Evolutionary conservation across 2,113 vertebrate genomes (phyloP), one percentile per base, ranked within the genome.

Genomic region (Fukomys damarensis): DNA sequence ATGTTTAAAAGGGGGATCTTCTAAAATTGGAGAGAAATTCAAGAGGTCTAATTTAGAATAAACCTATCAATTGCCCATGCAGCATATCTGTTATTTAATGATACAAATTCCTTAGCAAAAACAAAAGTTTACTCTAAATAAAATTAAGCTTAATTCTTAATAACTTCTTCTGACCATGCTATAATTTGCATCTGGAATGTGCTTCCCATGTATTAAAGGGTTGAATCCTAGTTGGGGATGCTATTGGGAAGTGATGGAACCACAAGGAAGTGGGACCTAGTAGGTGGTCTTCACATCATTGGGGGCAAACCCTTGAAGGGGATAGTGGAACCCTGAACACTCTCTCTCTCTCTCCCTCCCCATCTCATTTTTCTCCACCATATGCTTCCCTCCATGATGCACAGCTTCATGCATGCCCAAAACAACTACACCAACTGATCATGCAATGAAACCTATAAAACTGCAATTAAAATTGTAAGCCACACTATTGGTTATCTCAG

Each of bases 31-130:
- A 93, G 86, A 86, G 58, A 72, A 87, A 94, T 56, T 86, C 43
- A 94, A 92, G 32, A 94, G 24, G 14, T 77, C 91, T 94, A 95
- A 91, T 94, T 94, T 95, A 86, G 63, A 94, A 93, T 91, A 86
- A 96, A 79, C 90, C 35, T 89, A 43, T 58, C 24, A 95, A 26
- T 94, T 46, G 59, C 41, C 28, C 22, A 46, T 80, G 72, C 89
- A 89, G 70, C 54, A 54, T 49, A 91, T 82, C 24, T 93, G 28
- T 49, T 38, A 87, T 49, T 24, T 94, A 87, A 84, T 94, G 26
- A 59, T 83, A 88, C 14, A 65, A 86, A 83, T 95, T 76, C 9
- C 30, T 89, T 93, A 56, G 1, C 7, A 87, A 80, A 95, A 91
- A 43, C 26, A 89, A 83, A 93, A 56, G 30, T 85, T 76, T 82